These are phyloP conservation scores for Megaustenia siamemsis DNA, from an alignment of 2,888 invertebrate genomes.

Conservation along the genomic window DNA sequence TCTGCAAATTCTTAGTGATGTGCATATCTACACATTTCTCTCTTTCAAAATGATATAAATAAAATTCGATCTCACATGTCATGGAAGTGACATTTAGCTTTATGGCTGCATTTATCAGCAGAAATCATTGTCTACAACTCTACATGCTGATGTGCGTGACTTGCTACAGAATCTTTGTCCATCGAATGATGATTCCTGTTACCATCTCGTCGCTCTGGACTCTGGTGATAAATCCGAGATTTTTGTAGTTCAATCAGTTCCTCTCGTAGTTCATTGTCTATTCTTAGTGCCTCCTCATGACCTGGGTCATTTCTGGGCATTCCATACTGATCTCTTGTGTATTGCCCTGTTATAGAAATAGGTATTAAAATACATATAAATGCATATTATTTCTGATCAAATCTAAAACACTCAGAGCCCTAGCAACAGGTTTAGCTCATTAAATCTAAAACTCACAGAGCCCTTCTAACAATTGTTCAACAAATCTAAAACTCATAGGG, in stretches of 20 bases:
- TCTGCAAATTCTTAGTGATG: too few species aligned
- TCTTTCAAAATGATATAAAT: too few species aligned
- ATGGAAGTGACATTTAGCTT: background rate
- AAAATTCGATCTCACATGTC: background rate
- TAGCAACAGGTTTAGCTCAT: too few species aligned
- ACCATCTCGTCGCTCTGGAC: background rate
- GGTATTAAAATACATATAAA: too few species aligned
- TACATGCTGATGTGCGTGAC: background rate
- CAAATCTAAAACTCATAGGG: too few species aligned
- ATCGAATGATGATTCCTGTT: background rate
- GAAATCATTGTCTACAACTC: slow-evolving; percentile 13
- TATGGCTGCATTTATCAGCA: background rate
- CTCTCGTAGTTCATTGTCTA: slow-evolving; percentile 57
- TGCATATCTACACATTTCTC: too few species aligned
- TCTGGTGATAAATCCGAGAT: slow-evolving; percentile 58
- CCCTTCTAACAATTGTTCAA: too few species aligned
- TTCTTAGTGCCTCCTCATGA: slow-evolving; percentile 21
- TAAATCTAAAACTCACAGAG: too few species aligned
- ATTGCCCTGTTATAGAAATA: background rate
- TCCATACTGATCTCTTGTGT: background rate
- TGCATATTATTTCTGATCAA: too few species aligned
- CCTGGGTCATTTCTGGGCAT: too few species aligned
- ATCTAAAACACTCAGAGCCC: too few species aligned
- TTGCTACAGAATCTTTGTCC: background rate
- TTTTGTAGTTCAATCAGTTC: slow-evolving; percentile 57